Base-by-base conservation (phyloP, 2,888 invertebrate species). In the Caenorhabditis angaria region DNA sequence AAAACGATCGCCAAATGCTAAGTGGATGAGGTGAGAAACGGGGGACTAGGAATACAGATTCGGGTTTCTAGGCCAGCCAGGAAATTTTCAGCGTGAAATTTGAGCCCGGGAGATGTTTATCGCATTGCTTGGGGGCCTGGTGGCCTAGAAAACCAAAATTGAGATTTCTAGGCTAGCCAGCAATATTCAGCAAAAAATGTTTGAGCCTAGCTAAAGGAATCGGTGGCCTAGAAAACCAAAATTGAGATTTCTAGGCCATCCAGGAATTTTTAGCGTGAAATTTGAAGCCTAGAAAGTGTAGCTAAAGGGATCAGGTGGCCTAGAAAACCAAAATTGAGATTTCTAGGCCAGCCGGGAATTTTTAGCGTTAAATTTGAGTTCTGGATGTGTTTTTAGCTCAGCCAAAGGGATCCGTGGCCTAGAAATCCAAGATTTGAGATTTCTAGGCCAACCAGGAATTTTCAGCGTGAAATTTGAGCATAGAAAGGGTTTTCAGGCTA, bases 1-100 rank as follows among this genome's bases (percentile, higher is more conserved):
- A 29, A 85, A 85, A 69, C 66, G 85, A 48, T 82, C 82, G n/a
- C 83, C 85, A n/a, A 77, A 74, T 28, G 83, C 83, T 20, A 84
- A 84, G 57, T 84, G 84, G 84, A 84, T 84, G 83, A 78, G 81
- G 81, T 81, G 48, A 65, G 8, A 10, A 18, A 41, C 18, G 41
- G 41, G 3, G 41, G 41, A 5, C 41, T 41, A 41, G 41, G 18
- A 41, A 41, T 10, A 12, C 41, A 41, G 14, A 32, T 41, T 41
- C 18, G 41, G 41, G 18, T 56, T 35, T 56, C 28, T n/a, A 55
- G 28, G 70, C 18, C 5, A 24, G 32, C 29, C 6, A 0, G 48
- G 28, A 47, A 54, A 41, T 22, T 24, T 48, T n/a, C 2, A 53
- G 6, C 28, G 51, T 24, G 55, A 65, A 41, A 47, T 29, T 3